These are phyloP conservation scores for Ormyrus labotus DNA, from an alignment of 2,888 invertebrate species.

Conservation along the genomic window DNA sequence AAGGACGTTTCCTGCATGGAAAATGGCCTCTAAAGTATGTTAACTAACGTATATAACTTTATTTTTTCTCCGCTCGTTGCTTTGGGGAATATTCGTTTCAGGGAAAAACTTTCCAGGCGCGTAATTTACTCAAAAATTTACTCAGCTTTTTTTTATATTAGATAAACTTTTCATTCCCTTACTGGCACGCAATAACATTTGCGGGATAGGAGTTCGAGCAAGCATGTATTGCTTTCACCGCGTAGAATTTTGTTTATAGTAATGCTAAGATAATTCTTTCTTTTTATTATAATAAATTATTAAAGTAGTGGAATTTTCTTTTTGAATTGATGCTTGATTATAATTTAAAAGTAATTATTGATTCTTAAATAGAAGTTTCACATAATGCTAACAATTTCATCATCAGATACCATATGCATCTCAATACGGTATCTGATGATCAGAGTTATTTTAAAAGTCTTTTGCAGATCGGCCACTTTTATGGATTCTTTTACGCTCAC, in stretches of 20 bases:
- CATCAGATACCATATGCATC: background rate
- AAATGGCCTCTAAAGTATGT: slow-evolving; percentile 29
- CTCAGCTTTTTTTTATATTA: background rate
- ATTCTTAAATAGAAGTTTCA: no score
- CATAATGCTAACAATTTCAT: no score
- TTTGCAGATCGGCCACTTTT: background rate
- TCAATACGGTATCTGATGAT: background rate
- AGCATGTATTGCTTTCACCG: no score
- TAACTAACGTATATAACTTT: slow-evolving; percentile 20
- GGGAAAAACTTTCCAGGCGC: background rate
- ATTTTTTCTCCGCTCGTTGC: background rate
- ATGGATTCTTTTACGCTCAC: background rate
- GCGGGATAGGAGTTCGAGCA: no score
- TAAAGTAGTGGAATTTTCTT: no score
- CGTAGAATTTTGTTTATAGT: no score
- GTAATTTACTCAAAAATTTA: background rate
- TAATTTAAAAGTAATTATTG: no score
- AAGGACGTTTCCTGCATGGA: slow-evolving; percentile 10
- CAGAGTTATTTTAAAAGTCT: background rate
- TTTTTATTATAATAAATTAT: no score
- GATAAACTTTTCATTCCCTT: background rate
- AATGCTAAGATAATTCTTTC: background rate
- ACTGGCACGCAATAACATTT: no score
- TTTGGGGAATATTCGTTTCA: background rate
- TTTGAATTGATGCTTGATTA: no score